A percentile compares a stretch with the other conserved stretches of the same genome.
Evolutionary conservation across 2,888 invertebrate genomes (phyloP).

Genomic region (Dryococelus australis): DNA sequence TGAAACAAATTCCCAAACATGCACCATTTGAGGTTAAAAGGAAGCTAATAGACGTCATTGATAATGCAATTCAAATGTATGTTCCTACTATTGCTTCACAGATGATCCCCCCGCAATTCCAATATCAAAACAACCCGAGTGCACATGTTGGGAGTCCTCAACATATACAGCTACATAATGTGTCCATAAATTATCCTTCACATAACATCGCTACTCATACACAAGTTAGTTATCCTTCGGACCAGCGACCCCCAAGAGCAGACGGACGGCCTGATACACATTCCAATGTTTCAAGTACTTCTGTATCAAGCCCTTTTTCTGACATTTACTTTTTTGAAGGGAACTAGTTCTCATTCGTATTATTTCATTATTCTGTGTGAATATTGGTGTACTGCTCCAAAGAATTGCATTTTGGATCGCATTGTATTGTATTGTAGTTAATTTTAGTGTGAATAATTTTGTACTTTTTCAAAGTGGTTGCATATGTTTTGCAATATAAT

Average conservation of each 20-base stretch:
- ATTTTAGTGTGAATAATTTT: background rate
- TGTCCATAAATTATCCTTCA: no score
- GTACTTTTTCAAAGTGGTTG: background rate
- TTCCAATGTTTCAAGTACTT: no score
- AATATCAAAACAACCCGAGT: background rate
- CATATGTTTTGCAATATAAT: no score
- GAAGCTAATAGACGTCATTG: constrained; percentile 22
- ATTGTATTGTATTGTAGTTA: background rate
- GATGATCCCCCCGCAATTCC: background rate
- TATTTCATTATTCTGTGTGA: background rate
- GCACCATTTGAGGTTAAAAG: background rate
- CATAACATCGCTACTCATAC: no score
- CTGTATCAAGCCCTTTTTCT: no score
- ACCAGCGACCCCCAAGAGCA: background rate
- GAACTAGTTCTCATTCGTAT: no score
- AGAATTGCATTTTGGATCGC: background rate
- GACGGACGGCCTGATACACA: background rate
- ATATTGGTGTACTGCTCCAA: background rate
- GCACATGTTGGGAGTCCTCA: background rate
- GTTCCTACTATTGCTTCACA: no score
- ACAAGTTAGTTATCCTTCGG: no score
- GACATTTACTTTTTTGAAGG: background rate
- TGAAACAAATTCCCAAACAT: constrained; percentile 17
- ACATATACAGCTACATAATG: no score
- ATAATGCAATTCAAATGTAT: background rate